Evolutionary conservation across 2,113 vertebrate species (phyloP).

Genomic region (Circaetus gallicus): DNA sequence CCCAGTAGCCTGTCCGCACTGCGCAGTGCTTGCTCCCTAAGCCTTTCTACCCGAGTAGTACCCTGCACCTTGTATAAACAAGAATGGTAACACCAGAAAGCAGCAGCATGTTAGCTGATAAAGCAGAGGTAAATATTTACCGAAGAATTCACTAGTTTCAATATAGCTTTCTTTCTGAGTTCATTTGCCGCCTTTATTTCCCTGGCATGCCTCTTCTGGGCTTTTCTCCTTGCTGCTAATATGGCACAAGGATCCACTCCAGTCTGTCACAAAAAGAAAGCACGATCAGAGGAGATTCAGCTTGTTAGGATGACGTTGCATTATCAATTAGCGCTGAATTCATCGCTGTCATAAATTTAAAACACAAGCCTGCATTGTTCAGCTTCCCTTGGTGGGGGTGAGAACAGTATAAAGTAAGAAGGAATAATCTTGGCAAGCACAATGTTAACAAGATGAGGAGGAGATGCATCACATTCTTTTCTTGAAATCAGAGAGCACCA

Average conservation of each 20-base stretch:
- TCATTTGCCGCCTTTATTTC: conserved; percentile 55
- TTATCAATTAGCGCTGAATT: not conserved
- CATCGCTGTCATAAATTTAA: not conserved
- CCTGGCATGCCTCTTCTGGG: conserved; percentile 72
- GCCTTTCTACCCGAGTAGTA: not conserved
- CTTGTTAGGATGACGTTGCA: not conserved
- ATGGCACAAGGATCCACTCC: conserved; percentile 82
- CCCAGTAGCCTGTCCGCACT: not conserved
- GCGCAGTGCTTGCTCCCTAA: not conserved
- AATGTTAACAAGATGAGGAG: not conserved
- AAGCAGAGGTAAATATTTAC: not conserved
- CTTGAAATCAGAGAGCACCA: not conserved
- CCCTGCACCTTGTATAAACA: not conserved
- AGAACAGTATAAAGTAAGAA: not conserved
- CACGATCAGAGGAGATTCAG: not conserved
- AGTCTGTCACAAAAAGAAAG: conserved; percentile 73
- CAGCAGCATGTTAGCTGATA: not conserved
- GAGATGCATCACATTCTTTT: not conserved
- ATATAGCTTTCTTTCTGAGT: conserved; percentile 52
- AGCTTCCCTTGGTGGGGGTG: not conserved
- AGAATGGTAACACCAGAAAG: not conserved
- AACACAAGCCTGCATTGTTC: not conserved
- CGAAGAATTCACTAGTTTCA: conserved; percentile 73
- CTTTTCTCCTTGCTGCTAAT: conserved; percentile 73
- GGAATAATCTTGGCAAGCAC: conserved; percentile 15